phyloP scores from a whole-genome alignment of 2,797 vertebrate species.

The Coilia nasus region DNA sequence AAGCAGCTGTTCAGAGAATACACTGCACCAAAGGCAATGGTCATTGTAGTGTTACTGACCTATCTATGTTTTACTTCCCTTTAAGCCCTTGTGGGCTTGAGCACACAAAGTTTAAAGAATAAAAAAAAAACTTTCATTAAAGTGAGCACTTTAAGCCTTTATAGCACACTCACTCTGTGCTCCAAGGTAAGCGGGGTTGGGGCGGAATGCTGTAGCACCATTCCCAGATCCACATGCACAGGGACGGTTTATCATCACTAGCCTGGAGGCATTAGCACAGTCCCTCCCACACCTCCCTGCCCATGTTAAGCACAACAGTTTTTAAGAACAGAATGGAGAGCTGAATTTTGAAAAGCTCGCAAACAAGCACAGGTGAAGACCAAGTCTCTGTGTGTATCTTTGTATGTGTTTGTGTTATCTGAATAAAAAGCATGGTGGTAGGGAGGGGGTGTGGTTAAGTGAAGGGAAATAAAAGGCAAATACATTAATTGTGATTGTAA shows the following conservation, averaged over 20 bases:
- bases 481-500: neutral
- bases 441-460: neutral
- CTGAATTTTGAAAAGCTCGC: neutral
- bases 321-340: neutral
- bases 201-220: neutral
- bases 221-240: neutral
- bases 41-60: conserved; percentile 34
- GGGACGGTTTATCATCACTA: neutral
- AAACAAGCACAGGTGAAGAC: neutral
- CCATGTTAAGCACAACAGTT: neutral
- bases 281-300: neutral
- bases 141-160: neutral
- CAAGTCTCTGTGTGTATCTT: neutral
- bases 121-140: neutral
- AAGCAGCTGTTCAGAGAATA: conserved; percentile 41
- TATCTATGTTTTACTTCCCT: neutral
- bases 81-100: neutral
- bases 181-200: neutral
- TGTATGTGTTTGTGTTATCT: neutral
- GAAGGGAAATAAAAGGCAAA: neutral
- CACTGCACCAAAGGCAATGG: conserved; percentile 25
- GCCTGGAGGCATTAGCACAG: neutral
- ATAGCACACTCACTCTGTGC: neutral
- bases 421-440: neutral
- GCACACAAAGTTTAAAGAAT: neutral